Evolutionary conservation across 2,888 invertebrate species (phyloP), one percentile per base, ranked within the genome.

Genomic region (Acanthacorydalis orientalis): DNA sequence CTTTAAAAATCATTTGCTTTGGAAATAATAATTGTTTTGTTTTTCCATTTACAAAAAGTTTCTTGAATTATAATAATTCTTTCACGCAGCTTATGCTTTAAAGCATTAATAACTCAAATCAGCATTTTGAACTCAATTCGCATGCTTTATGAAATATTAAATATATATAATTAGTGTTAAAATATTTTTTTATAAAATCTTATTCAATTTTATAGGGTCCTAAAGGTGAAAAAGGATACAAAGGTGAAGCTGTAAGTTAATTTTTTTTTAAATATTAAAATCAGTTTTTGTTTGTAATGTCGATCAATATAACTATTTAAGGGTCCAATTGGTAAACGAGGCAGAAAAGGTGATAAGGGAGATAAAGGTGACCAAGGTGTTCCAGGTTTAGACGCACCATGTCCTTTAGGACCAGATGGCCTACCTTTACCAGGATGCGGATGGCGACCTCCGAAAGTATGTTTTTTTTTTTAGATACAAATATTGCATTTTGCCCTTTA

Each of bases 311-410:
- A 12, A 12, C 6, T 8, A 14, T 14, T n/a, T 70, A 23, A 89
- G 88, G 92, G 92, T 48, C 84, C 84, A 48, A 70, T 78, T 51
- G 93, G 93, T 51, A 90, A 88, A 68, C 77, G 91, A 57, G 95
- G 95, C 47, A 77, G 86, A 56, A 89, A 88, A 69, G 95, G 95
- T 33, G 87, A 90, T 67, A 83, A 83, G 60, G 95, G 95, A 38
- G 84, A 86, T 60, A 89, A 89, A 69, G 95, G 95, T 49, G 92
- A 92, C 60, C 89, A 90, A 74, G 96, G 96, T 56, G 92, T 93
- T 55, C 96, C 95, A 34, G 96, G 96, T 35, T 72, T 97, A 58
- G 96, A 97, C 70, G 97, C 97, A 41, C 96, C 96, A n/a, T 97
- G 97, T 72, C 97, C 97, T 53, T 73, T 95, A 49, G 97, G 93